These are phyloP conservation scores for Bovichtus variegatus DNA, from an alignment of 2,797 vertebrate species.

Conservation along the genomic window DNA sequence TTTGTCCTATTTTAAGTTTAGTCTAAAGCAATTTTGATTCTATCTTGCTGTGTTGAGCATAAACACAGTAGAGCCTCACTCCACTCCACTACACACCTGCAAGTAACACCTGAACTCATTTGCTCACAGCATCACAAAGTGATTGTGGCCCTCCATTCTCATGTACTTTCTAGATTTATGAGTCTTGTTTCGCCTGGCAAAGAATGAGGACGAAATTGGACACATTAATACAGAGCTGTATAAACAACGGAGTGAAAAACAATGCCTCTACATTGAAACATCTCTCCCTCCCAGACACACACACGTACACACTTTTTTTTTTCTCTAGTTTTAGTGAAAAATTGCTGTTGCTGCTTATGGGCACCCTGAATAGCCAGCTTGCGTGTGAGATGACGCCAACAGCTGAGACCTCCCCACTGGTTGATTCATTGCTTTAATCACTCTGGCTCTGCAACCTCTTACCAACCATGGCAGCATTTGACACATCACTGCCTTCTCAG, in stretches of 20 bases:
- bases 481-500: constrained; percentile 72
- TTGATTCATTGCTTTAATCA: constrained; percentile 87
- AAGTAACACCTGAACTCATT: constrained; percentile 40
- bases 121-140: constrained; percentile 30
- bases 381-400: constrained; percentile 56
- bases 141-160: background rate
- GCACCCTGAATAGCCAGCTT: constrained; percentile 32
- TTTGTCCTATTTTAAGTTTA: background rate
- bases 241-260: constrained; percentile 44
- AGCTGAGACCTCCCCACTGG: constrained; percentile 63
- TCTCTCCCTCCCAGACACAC: constrained; percentile 24
- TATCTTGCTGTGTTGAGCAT: background rate
- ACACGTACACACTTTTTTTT: background rate
- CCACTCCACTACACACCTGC: constrained; percentile 18
- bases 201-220: constrained; percentile 62
- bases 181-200: constrained; percentile 24
- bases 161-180: constrained; percentile 60
- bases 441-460: constrained; percentile 64
- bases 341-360: constrained; percentile 37
- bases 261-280: constrained; percentile 26
- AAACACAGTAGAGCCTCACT: constrained; percentile 4
- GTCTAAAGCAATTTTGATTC: constrained; percentile 6
- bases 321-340: constrained; percentile 43
- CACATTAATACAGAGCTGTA: constrained; percentile 56
- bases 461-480: constrained; percentile 60